Percentiles rank a stretch among this genome's conserved stretches.
phyloP scores from a whole-genome alignment of 2,888 invertebrate species.

The Zelleria hepariella region DNA sequence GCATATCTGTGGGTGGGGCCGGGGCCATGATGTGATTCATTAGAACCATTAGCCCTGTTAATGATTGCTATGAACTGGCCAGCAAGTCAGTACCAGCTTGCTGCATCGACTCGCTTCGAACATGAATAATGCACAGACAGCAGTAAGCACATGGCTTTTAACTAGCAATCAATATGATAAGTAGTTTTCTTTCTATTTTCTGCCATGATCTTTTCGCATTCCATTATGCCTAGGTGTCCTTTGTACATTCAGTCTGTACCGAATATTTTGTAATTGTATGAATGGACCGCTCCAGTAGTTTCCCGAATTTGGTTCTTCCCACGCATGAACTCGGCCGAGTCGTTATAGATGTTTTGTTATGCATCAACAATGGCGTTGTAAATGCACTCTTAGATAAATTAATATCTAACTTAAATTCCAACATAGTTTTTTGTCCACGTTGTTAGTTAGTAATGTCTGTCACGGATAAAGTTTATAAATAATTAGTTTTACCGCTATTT shows the following conservation, averaged over 20 bases:
- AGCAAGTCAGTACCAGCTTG: background rate
- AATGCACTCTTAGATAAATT: background rate
- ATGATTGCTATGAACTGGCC: background rate
- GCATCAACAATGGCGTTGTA: too few relatives aligned
- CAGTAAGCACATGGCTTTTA: background rate
- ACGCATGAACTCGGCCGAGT: background rate
- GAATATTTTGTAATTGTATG: too few relatives aligned
- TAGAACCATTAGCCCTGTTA: background rate
- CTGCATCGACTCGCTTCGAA: background rate
- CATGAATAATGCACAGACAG: too few relatives aligned
- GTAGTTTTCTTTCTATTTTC: background rate
- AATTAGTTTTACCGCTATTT: too few relatives aligned
- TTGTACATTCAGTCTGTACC: too few relatives aligned
- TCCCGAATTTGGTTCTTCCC: background rate
- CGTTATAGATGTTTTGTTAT: too few relatives aligned
- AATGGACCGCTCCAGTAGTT: background rate
- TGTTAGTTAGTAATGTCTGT: too few relatives aligned
- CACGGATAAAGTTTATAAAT: too few relatives aligned
- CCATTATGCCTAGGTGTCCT: too few relatives aligned
- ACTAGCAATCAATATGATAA: background rate
- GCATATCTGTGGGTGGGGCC: background rate
- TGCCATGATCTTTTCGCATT: background rate
- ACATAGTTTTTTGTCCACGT: background rate
- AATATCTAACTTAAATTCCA: background rate
- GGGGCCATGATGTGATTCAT: background rate